Evolutionary conservation across 2,113 vertebrate species (phyloP).

Genomic region (Bostrychus sinensis): DNA sequence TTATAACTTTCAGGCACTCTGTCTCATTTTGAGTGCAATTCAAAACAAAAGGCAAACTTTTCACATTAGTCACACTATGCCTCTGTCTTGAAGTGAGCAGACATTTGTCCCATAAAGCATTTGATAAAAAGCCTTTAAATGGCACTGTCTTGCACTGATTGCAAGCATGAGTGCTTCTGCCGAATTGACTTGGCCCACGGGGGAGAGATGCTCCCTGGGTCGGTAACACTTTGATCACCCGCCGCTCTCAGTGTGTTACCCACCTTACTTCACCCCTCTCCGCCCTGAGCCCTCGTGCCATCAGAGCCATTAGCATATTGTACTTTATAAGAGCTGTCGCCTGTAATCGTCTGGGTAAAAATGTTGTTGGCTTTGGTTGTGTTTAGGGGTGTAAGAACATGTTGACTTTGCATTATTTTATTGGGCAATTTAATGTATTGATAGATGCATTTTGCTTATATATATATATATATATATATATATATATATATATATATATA

Average conservation of each 20-base stretch:
- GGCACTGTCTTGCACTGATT: conserved; percentile 46
- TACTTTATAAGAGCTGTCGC: conserved; percentile 40
- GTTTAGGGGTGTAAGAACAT: background rate
- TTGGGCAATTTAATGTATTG: background rate
- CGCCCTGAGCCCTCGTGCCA: conserved; percentile 25
- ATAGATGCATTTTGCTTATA: too few relatives aligned
- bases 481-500: too few relatives aligned
- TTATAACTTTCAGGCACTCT: conserved; percentile 1
- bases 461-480: too few relatives aligned
- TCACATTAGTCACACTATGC: conserved; percentile 29
- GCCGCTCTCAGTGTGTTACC: conserved; percentile 43
- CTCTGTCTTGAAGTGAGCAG: conserved; percentile 21
- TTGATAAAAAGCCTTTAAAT: conserved; percentile 54
- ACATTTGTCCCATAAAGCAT: conserved; percentile 51
- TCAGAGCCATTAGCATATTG: conserved; percentile 58
- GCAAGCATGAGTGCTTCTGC: conserved; percentile 54
- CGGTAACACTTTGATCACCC: conserved; percentile 66
- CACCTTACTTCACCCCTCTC: conserved; percentile 57
- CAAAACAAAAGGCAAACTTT: conserved; percentile 25
- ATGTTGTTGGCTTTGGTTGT: conserved; percentile 28
- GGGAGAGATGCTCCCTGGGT: conserved; percentile 50
- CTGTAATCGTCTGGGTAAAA: conserved; percentile 40
- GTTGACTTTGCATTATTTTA: conserved; percentile 5
- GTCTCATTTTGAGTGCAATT: conserved; percentile 17
- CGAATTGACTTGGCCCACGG: conserved; percentile 57